Evolutionary conservation across 1,140 invertebrate genomes (phyloP), one percentile per base, ranked within the genome.

Genomic region (Aplysia californica): DNA sequence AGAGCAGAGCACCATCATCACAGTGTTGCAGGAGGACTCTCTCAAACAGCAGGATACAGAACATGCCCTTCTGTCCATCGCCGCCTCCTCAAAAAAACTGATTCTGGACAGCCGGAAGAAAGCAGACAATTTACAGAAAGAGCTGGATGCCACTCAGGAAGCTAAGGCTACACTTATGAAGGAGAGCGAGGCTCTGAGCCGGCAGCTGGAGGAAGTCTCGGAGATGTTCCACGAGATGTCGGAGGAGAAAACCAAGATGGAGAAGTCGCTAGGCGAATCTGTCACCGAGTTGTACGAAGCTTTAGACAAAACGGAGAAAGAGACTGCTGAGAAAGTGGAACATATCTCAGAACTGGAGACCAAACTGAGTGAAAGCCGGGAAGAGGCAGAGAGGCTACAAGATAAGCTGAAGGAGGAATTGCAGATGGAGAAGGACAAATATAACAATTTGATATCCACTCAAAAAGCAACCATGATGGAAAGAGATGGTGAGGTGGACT

Each of bases 31-130:
- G 29, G 71, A 74, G 50, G 71, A 74, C 39, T 64, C 71, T 6
- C 5, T 74, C 44, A 74, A 74, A 35, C 71, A 74, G 38, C 71
- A 74, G 26, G 71, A 39, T 35, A 74, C 71, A 56, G 71, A 74
- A 31, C 71, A 74, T 33, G 61, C 71, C 29, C 71, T 74, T 5
- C 39, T 74, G 6, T 33, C 71, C 33, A 44, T 64, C 44, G 59
- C 58, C 10, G 71, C 71, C 2, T 61, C 59, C 1, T 74, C 71
- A 29, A 31, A 65, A 21, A 64, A 61, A 36, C 18, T 74, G 3
- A 41, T 74, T 5, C 20, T 21, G 21, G 71, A 74, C 36, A 36
- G 59, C 6, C 61, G 38, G 59, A 78, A 36, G n/a, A 72, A 64
- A 23, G 33, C 55, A 0, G 31, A 41, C 26, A 21, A 29, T 35